Conservation (phyloP, 2,797 vertebrate genomes). For the Sternarchorhynchus goeldii region DNA sequence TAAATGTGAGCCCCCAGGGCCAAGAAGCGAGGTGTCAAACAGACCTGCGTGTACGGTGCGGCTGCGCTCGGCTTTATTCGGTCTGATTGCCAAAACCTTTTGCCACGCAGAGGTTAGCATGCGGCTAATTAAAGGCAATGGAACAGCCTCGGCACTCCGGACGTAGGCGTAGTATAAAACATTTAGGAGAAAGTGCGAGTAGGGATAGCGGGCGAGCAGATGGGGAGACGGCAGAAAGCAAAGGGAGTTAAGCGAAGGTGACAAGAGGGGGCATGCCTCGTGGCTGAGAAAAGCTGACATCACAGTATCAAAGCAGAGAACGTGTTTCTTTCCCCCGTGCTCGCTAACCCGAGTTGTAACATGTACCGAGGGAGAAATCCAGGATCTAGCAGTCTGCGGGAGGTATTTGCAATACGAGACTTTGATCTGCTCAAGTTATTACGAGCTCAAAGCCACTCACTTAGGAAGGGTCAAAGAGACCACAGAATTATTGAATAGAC, state of each 20-base stretch:
- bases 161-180: constrained; percentile 36
- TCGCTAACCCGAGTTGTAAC: constrained; percentile 6
- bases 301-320: constrained; percentile 31
- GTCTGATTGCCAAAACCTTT: constrained; percentile 4
- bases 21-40: constrained; percentile 18
- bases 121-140: constrained; percentile 55
- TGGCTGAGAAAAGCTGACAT: constrained; percentile 40
- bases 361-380: constrained; percentile 10
- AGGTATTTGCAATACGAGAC: neutral
- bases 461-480: neutral
- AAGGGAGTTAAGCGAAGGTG: constrained; percentile 47
- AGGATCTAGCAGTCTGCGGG: constrained; percentile 11
- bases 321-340: constrained; percentile 10
- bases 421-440: constrained; percentile 7
- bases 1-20: constrained; percentile 14
- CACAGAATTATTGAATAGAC: constrained; percentile 2
- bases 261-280: constrained; percentile 37
- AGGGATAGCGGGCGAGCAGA: constrained; percentile 35
- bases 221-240: constrained; percentile 48
- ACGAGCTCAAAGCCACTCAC: constrained; percentile 17
- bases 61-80: constrained; percentile 37
- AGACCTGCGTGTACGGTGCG: constrained; percentile 34
- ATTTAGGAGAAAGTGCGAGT: constrained; percentile 37
- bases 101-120: constrained; percentile 44
- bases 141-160: constrained; percentile 32